These are phyloP conservation scores for Zosterops hypoxanthus DNA, from an alignment of 2,113 vertebrate genomes.

Conservation along the genomic window DNA sequence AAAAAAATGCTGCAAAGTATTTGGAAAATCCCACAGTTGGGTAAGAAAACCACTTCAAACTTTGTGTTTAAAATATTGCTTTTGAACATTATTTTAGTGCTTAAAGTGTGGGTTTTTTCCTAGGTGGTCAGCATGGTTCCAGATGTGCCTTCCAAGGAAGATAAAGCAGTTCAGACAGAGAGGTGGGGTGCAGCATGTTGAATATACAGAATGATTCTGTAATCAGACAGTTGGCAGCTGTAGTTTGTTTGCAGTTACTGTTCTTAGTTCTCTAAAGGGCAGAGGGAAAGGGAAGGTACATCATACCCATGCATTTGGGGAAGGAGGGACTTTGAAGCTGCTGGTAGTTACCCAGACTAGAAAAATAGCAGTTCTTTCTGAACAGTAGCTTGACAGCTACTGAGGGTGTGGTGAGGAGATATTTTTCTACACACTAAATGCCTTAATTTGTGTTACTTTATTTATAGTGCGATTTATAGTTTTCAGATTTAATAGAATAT, in stretches of 20 bases:
- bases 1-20: background rate
- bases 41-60: background rate
- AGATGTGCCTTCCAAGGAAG: slow-evolving; percentile 37
- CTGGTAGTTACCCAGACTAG: background rate
- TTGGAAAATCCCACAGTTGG: background rate
- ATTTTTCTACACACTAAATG: background rate
- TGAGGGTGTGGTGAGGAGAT: background rate
- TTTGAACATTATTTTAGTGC: background rate
- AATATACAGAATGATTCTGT: background rate
- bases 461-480: background rate
- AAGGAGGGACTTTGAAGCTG: background rate
- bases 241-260: background rate
- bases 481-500: background rate
- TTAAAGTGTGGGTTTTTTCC: background rate
- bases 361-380: background rate
- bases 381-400: background rate
- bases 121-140: slow-evolving; percentile 33
- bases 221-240: background rate
- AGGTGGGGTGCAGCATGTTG: slow-evolving; percentile 29
- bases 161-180: slow-evolving; percentile 5
- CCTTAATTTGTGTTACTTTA: background rate
- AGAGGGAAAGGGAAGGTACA: background rate
- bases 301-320: fast-evolving
- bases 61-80: background rate
- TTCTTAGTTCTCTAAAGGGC: background rate